A percentile compares a stretch with the other conserved stretches of the same genome.
phyloP scores from a whole-genome alignment of 2,113 vertebrate species.

The Zonotrichia leucophrys region DNA sequence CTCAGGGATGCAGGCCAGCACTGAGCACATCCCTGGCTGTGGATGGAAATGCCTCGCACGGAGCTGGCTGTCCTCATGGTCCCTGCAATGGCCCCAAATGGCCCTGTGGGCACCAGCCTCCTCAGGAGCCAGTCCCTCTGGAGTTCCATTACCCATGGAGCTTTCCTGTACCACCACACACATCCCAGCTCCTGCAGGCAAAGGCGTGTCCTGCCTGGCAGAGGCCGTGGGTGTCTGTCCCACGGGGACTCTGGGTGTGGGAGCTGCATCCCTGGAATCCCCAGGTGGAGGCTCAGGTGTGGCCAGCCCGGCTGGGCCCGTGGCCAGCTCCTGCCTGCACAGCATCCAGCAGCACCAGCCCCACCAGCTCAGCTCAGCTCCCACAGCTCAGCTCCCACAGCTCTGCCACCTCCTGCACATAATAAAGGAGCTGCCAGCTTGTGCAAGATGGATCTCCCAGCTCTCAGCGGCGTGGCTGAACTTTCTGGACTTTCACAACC shows the following conservation, averaged over 20 bases:
- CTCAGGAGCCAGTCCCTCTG: neutral
- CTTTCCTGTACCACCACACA: neutral
- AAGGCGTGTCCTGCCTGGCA: neutral
- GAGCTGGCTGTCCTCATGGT: accelerated
- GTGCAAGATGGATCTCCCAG: neutral
- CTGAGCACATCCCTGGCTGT: neutral
- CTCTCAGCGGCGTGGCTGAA: neutral
- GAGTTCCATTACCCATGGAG: accelerated
- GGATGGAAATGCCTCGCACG: neutral
- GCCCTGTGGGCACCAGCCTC: neutral
- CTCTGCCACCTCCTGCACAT: neutral
- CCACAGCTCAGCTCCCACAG: neutral
- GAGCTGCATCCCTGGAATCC: neutral
- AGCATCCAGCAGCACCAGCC: neutral
- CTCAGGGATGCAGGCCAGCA: neutral
- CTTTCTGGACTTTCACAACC: conserved; percentile 16
- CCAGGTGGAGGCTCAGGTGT: neutral
- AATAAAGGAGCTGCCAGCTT: neutral
- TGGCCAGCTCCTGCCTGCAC: neutral
- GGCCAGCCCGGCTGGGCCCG: neutral
- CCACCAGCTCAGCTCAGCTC: accelerated
- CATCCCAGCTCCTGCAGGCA: neutral
- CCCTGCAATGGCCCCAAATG: neutral
- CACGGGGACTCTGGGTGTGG: accelerated
- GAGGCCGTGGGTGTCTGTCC: neutral